Evolutionary conservation across 2,113 vertebrate species (phyloP).

Genomic region (Azemiops feae): DNA sequence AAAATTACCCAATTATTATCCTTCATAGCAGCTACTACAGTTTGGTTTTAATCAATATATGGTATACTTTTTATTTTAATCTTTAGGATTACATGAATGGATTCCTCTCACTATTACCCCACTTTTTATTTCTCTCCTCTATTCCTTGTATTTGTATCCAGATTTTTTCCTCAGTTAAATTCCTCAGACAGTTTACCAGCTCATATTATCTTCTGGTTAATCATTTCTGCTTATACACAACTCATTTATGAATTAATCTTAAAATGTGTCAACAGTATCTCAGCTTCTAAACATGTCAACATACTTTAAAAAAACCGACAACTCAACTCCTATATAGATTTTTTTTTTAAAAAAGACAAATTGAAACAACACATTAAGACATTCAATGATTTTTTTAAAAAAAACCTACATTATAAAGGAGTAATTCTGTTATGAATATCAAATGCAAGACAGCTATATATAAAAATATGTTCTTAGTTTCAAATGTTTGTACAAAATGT

Average conservation of each 20-base stretch:
- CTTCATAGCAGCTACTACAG: background rate
- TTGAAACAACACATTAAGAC: background rate
- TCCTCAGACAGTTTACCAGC: background rate
- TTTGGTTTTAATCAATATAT: background rate
- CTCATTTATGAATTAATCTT: background rate
- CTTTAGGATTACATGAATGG: background rate
- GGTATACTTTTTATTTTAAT: background rate
- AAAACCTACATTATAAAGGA: background rate
- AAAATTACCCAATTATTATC: background rate
- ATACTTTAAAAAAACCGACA: background rate
- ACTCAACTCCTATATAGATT: background rate
- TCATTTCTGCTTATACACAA: background rate
- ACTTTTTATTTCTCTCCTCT: background rate
- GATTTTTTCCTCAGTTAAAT: background rate
- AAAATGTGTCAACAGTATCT: background rate
- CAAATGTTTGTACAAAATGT: background rate
- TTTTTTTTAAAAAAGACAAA: background rate
- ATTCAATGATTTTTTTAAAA: background rate
- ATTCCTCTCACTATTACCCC: background rate
- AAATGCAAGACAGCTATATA: background rate
- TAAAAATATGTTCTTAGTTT: background rate
- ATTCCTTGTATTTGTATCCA: background rate
- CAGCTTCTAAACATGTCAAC: background rate
- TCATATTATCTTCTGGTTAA: background rate
- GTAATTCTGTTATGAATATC: background rate